A percentile compares a stretch with the other conserved stretches of the same genome.
phyloP scores from a whole-genome alignment of 2,888 invertebrate species.

The Patella ulyssiponensis region DNA sequence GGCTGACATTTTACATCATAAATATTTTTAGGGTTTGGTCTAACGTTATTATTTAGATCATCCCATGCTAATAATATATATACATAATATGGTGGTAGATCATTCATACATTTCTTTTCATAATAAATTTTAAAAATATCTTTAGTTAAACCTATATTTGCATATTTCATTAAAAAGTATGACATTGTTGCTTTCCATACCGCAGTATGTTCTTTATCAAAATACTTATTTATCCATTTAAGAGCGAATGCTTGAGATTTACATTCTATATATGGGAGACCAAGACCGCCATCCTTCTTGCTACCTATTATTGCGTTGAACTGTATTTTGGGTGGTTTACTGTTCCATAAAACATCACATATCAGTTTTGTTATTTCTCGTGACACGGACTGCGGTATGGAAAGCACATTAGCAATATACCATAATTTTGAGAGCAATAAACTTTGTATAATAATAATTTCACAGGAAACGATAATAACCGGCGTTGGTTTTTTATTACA shows the following conservation, averaged over 20 bases:
- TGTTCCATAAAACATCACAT: neutral
- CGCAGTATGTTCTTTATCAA: no score
- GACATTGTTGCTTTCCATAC: no score
- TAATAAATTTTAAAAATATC: neutral
- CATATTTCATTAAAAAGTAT: neutral
- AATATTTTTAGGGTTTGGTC: no score
- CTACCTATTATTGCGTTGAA: neutral
- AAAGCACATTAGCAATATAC: neutral
- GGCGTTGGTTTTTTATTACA: no score
- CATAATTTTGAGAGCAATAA: neutral
- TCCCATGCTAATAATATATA: neutral
- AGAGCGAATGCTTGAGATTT: neutral
- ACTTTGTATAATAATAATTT: neutral
- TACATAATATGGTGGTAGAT: neutral
- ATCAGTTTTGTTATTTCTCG: neutral
- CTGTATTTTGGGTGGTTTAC: neutral
- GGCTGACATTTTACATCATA: no score
- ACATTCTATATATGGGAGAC: neutral
- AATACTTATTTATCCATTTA: no score
- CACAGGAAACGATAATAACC: no score
- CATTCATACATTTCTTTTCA: neutral
- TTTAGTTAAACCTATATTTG: neutral
- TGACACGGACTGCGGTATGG: neutral
- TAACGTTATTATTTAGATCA: no score
- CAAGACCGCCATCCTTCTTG: neutral